These are phyloP conservation scores for Pagetopsis macropterus DNA, from an alignment of 2,797 vertebrate genomes.

Conservation along the genomic window DNA sequence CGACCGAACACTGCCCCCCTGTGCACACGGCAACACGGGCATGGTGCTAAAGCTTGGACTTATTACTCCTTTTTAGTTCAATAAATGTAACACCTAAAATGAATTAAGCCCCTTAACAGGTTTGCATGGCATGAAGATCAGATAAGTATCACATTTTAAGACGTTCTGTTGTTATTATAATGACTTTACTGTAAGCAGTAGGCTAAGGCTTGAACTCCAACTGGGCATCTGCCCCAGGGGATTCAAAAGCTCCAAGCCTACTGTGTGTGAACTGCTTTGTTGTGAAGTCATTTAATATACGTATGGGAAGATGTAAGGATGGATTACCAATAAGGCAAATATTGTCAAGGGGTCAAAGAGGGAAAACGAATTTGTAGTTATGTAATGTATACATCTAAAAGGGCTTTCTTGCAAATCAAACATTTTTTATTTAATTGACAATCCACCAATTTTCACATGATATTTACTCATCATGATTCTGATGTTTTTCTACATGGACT, in stretches of 20 bases:
- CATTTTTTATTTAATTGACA: neutral
- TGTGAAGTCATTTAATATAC: neutral
- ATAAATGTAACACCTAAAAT: neutral
- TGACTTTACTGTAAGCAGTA: neutral
- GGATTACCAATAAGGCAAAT: neutral
- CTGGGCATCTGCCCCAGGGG: neutral
- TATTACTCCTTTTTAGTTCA: neutral
- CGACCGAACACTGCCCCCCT: slow-evolving; percentile 72
- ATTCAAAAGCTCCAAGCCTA: neutral
- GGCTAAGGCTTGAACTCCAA: neutral
- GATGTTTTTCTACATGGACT: neutral
- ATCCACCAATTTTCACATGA: neutral
- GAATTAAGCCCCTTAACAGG: neutral
- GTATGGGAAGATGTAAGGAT: neutral
- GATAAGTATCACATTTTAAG: neutral
- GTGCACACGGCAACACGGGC: slow-evolving; percentile 41
- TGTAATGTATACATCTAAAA: slow-evolving; percentile 1
- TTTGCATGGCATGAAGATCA: neutral
- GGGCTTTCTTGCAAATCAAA: neutral
- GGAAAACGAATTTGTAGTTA: neutral
- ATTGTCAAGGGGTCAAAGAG: neutral
- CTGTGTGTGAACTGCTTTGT: slow-evolving; percentile 12
- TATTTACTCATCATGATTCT: neutral
- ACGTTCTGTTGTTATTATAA: neutral
- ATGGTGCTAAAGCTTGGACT: neutral